Base-by-base conservation (phyloP, 2,888 invertebrate species). In the Trisateles emortualis region DNA sequence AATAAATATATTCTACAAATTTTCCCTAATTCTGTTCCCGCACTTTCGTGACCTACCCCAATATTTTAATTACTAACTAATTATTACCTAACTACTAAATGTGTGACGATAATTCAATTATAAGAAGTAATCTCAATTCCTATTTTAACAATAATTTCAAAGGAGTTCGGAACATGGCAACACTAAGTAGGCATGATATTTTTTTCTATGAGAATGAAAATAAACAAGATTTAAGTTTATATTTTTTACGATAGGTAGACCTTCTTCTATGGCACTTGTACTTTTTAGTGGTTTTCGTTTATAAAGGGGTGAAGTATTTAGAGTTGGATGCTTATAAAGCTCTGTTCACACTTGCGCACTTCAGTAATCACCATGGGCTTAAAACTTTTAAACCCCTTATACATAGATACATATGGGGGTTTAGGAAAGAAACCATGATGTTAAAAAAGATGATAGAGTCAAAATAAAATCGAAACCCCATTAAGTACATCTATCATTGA, bases 21-120 rank as follows among this genome's bases (percentile, higher is more conserved):
- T 44, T 52, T 68, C 17, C 39, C 69, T 67, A 68, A 40, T 49
- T 61, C 65, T 67, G 67, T 61, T 67, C 67, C 69, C 67, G 58
- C 61, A 59, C 67, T 53, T 68, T 44, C 19, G 65, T 68, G 61
- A 49, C 41, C 67, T 67, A 68, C 61, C 54, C 68, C 67, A 47
- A 26, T 68, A 59, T 29, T 53, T 51, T 43, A 41, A 46, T 32
- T 46, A 50, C 51, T 68, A 61, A 41, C 43, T 62, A 51, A 26
- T 62, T 53, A 41, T 52, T 45, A 47, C 50, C 60, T 70, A 70
- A 29, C 55, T 63, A 60, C 42, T 49, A 46, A 52, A 43, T 55
- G 42, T 46, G 40, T 62, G 39, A 49, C 35, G 40, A 19, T 30
- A 4, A 30, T 42, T 4, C 3, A 30, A n/a, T 30, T 39, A 13